Evolutionary conservation across 2,888 invertebrate species (phyloP).

Genomic region (Drosophila merina): DNA sequence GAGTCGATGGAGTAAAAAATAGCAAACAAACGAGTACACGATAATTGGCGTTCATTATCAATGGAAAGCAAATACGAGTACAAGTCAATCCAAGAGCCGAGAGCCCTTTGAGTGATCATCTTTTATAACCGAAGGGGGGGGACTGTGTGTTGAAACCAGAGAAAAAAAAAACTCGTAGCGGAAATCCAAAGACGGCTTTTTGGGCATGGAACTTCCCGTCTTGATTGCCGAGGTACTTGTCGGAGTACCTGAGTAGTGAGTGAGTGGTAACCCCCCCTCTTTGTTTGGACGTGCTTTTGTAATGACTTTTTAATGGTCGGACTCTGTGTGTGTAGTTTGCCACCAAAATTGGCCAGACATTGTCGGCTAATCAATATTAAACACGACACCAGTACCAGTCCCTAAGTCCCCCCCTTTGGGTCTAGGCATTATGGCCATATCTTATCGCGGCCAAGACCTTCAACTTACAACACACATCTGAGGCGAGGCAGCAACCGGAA

Average conservation of each 20-base stretch:
- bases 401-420: not conserved
- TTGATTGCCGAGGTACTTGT: slow-evolving; percentile 45
- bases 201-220: slow-evolving; percentile 73
- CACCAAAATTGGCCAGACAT: slow-evolving; percentile 42
- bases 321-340: slow-evolving; percentile 54
- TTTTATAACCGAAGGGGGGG: too few relatives aligned
- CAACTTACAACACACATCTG: slow-evolving; percentile 42
- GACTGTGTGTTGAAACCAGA: too few relatives aligned
- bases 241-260: slow-evolving; percentile 2
- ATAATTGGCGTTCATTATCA: slow-evolving; percentile 77
- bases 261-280: not conserved
- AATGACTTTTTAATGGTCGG: slow-evolving; percentile 73
- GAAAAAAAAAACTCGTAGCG: slow-evolving; percentile 34
- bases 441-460: slow-evolving; percentile 48
- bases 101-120: slow-evolving; percentile 68
- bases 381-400: not conserved
- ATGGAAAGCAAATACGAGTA: slow-evolving; percentile 64
- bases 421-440: slow-evolving; percentile 30
- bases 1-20: not conserved
- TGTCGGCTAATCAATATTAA: slow-evolving; percentile 65
- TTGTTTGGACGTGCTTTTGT: slow-evolving; percentile 48
- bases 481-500: slow-evolving; percentile 66
- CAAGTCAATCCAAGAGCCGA: slow-evolving; percentile 64
- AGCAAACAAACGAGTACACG: slow-evolving; percentile 40
- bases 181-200: slow-evolving; percentile 66